Evolutionary conservation across 2,888 invertebrate species (phyloP).

Genomic region (Lumbricus terrestris): DNA sequence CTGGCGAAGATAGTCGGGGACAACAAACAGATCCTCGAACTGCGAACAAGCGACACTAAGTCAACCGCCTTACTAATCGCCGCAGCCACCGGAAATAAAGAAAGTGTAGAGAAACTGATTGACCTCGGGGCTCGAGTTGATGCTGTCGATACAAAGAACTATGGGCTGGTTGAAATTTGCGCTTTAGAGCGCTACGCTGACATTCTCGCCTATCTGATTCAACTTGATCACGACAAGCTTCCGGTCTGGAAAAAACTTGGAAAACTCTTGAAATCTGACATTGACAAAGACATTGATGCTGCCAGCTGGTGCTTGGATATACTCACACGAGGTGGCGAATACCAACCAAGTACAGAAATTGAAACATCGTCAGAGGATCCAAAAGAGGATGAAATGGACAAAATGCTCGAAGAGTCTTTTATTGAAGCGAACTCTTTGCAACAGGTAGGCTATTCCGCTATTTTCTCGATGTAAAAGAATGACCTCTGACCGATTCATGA

Average conservation of each 20-base stretch:
- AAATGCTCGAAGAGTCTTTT: neutral
- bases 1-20: neutral
- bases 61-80: slow-evolving; percentile 55
- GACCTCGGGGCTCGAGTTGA: slow-evolving; percentile 43
- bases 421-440: too few relatives aligned
- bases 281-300: slow-evolving; percentile 49
- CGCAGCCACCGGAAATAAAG: slow-evolving; percentile 54
- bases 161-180: neutral
- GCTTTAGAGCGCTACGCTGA: slow-evolving; percentile 32
- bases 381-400: neutral
- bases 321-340: slow-evolving; percentile 39
- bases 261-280: slow-evolving; percentile 47
- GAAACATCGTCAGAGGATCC: neutral
- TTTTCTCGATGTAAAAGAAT: too few relatives aligned
- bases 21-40: slow-evolving; percentile 8
- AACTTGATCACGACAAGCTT: slow-evolving; percentile 44
- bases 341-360: neutral
- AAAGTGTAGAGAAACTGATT: slow-evolving; percentile 52
- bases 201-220: slow-evolving; percentile 49
- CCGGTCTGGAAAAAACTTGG: slow-evolving; percentile 53
- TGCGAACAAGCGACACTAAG: slow-evolving; percentile 25
- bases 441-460: too few relatives aligned
- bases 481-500: too few relatives aligned
- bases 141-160: neutral
- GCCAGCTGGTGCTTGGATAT: slow-evolving; percentile 48